Percentiles rank a stretch among this genome's conserved stretches.
Evolutionary conservation across 1,140 invertebrate species (phyloP).

Genomic region (Temnothorax nylanderi): DNA sequence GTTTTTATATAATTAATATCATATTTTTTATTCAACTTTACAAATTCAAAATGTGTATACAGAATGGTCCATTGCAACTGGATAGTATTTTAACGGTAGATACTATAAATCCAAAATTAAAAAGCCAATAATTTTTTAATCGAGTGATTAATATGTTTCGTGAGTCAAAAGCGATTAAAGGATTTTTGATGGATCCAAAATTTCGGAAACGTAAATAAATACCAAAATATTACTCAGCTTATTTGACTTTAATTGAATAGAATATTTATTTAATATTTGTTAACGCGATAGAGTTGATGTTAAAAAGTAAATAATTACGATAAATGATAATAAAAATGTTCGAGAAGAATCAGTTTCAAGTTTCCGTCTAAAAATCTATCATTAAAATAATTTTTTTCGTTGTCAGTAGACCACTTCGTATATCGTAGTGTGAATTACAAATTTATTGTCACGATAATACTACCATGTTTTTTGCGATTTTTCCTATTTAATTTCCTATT

Average conservation of each 20-base stretch:
- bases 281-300: neutral
- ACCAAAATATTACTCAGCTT: neutral
- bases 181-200: neutral
- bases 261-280: conserved; percentile 3
- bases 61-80: neutral
- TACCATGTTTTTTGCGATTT: conserved; percentile 3
- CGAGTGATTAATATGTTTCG: neutral
- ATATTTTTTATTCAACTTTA: conserved; percentile 44
- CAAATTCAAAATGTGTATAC: conserved; percentile 30
- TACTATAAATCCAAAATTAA: neutral
- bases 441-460: conserved; percentile 44
- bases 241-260: neutral
- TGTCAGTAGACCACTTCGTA: neutral
- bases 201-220: conserved; percentile 12
- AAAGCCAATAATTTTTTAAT: neutral
- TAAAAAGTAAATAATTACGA: neutral
- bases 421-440: conserved; percentile 8
- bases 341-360: neutral
- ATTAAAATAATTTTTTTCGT: conserved; percentile 24
- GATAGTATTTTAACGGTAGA: conserved; percentile 37
- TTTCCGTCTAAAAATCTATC: conserved; percentile 11
- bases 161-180: neutral
- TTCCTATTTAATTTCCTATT: conserved; percentile 15
- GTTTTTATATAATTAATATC: conserved; percentile 42
- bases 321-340: neutral